Percentiles rank a stretch among this genome's conserved stretches.
These are phyloP conservation scores for Hypothenemus hampei DNA, from an alignment of 1,140 invertebrate species.

Conservation along the genomic window DNA sequence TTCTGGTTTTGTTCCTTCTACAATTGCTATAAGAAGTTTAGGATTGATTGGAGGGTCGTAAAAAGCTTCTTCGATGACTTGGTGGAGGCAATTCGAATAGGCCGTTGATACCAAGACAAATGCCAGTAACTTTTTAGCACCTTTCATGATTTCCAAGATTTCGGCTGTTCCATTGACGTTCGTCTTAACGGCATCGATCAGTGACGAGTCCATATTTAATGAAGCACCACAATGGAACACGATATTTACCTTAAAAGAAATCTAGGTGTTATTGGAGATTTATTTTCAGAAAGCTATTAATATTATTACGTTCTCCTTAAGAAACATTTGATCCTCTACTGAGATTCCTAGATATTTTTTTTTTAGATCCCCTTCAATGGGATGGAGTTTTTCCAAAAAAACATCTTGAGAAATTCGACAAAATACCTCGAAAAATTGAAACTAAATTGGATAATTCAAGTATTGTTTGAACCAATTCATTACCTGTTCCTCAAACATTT, in stretches of 20 bases:
- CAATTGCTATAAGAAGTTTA: constrained; percentile 23
- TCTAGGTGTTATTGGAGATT: neutral
- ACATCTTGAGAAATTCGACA: neutral
- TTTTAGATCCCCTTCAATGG: constrained; percentile 25
- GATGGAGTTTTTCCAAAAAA: constrained; percentile 21
- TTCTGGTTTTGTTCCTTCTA: constrained; percentile 16
- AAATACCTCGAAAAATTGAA: constrained; percentile 10
- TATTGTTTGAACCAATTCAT: too few species aligned
- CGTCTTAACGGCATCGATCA: constrained; percentile 50
- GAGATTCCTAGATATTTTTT: constrained; percentile 22
- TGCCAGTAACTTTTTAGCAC: constrained; percentile 37
- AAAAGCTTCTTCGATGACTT: constrained; percentile 60
- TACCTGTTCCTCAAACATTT: constrained; percentile 27
- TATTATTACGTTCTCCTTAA: constrained; percentile 21
- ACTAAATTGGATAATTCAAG: too few species aligned
- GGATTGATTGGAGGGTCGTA: constrained; percentile 39
- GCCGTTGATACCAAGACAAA: constrained; percentile 79
- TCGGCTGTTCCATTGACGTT: constrained; percentile 50
- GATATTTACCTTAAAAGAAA: constrained; percentile 42
- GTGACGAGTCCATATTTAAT: constrained; percentile 51
- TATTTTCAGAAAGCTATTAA: too few species aligned
- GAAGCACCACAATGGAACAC: constrained; percentile 80
- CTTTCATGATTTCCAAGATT: constrained; percentile 46
- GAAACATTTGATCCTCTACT: constrained; percentile 7
- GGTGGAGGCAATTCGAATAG: constrained; percentile 71